A percentile compares a stretch with the other conserved stretches of the same genome.
Evolutionary conservation across 2,113 vertebrate species (phyloP).

Genomic region (Semnopithecus entellus): DNA sequence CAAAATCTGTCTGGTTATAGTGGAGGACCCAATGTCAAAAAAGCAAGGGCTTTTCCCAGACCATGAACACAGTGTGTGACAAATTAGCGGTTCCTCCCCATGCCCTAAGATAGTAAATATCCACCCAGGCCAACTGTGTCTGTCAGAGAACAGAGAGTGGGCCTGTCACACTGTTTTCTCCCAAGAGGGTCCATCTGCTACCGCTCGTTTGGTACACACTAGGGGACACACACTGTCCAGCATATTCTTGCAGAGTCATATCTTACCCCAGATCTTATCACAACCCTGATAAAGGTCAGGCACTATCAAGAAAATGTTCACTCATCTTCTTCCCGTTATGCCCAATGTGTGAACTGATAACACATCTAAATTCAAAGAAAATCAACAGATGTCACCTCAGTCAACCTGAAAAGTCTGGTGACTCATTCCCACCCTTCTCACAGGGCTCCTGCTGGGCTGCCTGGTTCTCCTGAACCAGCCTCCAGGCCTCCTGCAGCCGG

Average conservation of each 20-base stretch:
- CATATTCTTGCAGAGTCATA: conserved; percentile 38
- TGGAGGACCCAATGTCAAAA: not conserved
- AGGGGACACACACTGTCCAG: not conserved
- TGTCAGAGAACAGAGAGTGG: not conserved
- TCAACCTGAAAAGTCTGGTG: conserved; percentile 84
- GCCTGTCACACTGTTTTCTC: not conserved
- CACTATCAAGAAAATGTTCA: conserved; percentile 51
- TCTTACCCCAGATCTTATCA: conserved; percentile 57
- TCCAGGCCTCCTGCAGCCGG: conserved; percentile 42
- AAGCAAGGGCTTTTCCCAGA: not conserved
- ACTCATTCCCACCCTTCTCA: conserved; percentile 83
- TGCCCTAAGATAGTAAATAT: not conserved
- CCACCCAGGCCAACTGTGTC: not conserved
- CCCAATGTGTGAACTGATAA: conserved; percentile 74
- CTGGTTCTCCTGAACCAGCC: conserved; percentile 64
- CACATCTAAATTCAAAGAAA: conserved; percentile 82
- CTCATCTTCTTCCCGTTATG: conserved; percentile 65
- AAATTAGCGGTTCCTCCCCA: not conserved
- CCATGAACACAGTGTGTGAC: not conserved
- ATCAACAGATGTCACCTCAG: conserved; percentile 80
- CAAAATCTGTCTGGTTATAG: not conserved
- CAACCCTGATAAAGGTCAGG: not conserved
- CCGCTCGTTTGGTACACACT: not conserved
- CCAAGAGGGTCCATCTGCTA: not conserved
- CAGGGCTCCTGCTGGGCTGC: conserved; percentile 73